Base-by-base conservation (phyloP, 2,113 vertebrate species). In the Oreocharis arfaki region DNA sequence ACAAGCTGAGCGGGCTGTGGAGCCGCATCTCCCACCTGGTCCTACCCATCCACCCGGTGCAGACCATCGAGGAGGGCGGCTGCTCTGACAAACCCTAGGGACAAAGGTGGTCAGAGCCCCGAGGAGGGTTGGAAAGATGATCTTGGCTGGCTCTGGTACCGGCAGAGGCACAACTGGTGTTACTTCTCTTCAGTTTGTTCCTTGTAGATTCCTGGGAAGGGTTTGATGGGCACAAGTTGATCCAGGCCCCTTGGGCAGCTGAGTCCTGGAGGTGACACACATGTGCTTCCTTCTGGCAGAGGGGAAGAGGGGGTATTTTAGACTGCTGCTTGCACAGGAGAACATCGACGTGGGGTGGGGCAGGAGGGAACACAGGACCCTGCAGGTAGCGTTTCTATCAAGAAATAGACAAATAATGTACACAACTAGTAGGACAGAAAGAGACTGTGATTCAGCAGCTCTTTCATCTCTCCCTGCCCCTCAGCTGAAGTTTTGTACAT, bases 1-100 rank as follows among this genome's bases (percentile, higher is more conserved):
- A 98, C 90, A 98, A 98, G 41, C 60, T 98, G 84, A 98, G 98
- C 2, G 98, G 98, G 52, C 95, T 98, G 19, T 98, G 98, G 98
- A 98, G 98, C 82, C 98, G 98, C 20, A 98, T 98, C 50, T 98
- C 98, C 10, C 98, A 98, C 93, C 94, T 98, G 30, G 98, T 98
- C 11, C 95, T 98, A 6, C 98, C 98, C 0, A 96, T 98, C 3
- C 90, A 96, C 47, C 98, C 98, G 0, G 98, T 98, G 52, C 88
- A 63, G 82, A n/a, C 4, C 87, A 96, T 98, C 1, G 98, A 98
- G 60, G 93, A 97, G 16, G 41, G 17, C 1, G 97, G 96, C 12
- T 98, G 98, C 95, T 22, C 46, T 33, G 65, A 39, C 87, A 69
- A 49, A 41, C 55, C 69, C 13, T 71, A 80, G 71, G 23, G 55